These are phyloP conservation scores for Cydia strobilella DNA, from an alignment of 1,140 invertebrate species.

Conservation along the genomic window DNA sequence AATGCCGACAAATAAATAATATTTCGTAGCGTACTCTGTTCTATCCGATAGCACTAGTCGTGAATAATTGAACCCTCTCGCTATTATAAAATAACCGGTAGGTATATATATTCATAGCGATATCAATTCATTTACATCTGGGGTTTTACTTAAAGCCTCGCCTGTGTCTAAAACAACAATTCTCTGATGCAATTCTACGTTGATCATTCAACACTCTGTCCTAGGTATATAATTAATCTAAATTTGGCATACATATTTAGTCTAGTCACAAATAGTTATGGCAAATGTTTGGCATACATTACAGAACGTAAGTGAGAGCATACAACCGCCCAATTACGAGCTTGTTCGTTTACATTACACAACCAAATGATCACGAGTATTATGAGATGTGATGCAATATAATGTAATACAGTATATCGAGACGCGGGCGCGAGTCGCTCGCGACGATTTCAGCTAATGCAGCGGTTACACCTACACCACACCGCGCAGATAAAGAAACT, in stretches of 20 bases:
- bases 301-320: slow-evolving; percentile 36
- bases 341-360: slow-evolving; percentile 57
- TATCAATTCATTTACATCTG: slow-evolving; percentile 41
- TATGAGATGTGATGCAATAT: slow-evolving; percentile 51
- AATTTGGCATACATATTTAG: slow-evolving; percentile 52
- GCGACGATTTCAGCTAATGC: slow-evolving; percentile 34
- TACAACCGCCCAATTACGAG: slow-evolving; percentile 11
- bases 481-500: slow-evolving; percentile 10
- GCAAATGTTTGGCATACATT: slow-evolving; percentile 56
- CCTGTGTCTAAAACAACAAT: slow-evolving; percentile 61
- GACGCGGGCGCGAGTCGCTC: slow-evolving; percentile 33
- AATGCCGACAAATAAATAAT: slow-evolving; percentile 43
- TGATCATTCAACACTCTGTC: slow-evolving; percentile 37
- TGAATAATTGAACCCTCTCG: slow-evolving; percentile 35
- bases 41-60: slow-evolving; percentile 23
- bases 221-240: slow-evolving; percentile 54
- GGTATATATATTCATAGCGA: slow-evolving; percentile 50
- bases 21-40: slow-evolving; percentile 33
- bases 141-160: slow-evolving; percentile 60
- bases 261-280: slow-evolving; percentile 43
- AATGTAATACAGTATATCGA: background rate
- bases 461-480: background rate
- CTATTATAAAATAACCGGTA: slow-evolving; percentile 54
- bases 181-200: slow-evolving; percentile 46
- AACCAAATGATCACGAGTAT: slow-evolving; percentile 78